Evolutionary conservation across 2,888 invertebrate species (phyloP).

Genomic region (Eristalis intricaria): DNA sequence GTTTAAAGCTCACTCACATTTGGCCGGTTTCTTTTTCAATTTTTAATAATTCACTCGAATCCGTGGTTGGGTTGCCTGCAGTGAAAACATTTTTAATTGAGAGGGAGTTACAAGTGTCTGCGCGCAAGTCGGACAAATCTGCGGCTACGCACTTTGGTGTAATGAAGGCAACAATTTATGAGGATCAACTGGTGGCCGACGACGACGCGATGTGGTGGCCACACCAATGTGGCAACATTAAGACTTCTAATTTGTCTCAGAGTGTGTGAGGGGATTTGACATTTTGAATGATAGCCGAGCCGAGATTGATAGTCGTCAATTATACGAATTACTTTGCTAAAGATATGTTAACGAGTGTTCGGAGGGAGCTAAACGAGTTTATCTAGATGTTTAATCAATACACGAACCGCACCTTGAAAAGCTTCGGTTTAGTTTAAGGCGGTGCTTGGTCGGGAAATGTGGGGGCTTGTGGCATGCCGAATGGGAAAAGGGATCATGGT

Average conservation of each 20-base stretch:
- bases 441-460: no score
- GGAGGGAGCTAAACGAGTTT: background rate
- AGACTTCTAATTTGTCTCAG: background rate
- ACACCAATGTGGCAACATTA: background rate
- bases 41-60: slow-evolving; percentile 6
- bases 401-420: background rate
- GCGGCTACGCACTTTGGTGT: slow-evolving; percentile 1
- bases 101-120: background rate
- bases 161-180: background rate
- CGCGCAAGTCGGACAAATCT: background rate
- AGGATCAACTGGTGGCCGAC: background rate
- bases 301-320: background rate
- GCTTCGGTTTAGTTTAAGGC: background rate
- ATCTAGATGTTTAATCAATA: background rate
- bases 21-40: background rate
- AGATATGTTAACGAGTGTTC: background rate
- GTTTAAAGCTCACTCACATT: no score
- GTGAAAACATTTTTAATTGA: background rate
- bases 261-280: background rate
- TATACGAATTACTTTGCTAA: slow-evolving; percentile 8
- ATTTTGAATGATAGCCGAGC: background rate
- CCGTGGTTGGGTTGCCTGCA: background rate
- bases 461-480: no score
- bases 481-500: no score
- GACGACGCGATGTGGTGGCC: background rate